These are phyloP conservation scores for Ornithoptera priamus DNA, from an alignment of 2,888 invertebrate species.

Conservation along the genomic window DNA sequence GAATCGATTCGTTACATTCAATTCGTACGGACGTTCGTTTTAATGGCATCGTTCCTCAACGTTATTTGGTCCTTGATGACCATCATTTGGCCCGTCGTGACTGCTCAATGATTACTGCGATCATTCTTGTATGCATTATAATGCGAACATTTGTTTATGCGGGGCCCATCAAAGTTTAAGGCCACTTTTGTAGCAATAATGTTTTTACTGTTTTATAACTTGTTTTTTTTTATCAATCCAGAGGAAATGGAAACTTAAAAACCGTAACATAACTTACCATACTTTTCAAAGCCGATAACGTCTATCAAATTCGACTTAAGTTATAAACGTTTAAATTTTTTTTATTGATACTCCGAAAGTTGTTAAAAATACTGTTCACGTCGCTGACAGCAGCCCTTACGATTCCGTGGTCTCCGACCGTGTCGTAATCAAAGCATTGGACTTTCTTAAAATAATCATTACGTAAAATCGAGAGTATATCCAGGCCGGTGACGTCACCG, in stretches of 20 bases:
- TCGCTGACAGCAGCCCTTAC: constrained; percentile 1
- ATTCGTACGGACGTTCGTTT: constrained; percentile 13
- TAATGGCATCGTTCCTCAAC: constrained; percentile 6
- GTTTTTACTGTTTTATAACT: no score
- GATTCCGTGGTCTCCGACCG: neutral
- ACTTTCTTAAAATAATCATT: constrained; percentile 20
- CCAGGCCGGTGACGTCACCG: constrained; percentile 20
- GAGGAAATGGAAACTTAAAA: no score
- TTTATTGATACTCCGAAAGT: neutral
- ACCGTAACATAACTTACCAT: no score
- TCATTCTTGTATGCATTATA: constrained; percentile 5
- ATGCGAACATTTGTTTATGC: constrained; percentile 1
- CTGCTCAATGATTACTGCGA: constrained; percentile 6
- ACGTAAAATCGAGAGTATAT: constrained; percentile 18
- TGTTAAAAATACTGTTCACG: neutral
- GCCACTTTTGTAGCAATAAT: no score
- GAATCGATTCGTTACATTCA: constrained; percentile 14
- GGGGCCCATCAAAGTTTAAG: no score
- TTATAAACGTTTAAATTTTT: neutral
- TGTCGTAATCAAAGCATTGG: constrained; percentile 20
- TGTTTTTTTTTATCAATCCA: no score
- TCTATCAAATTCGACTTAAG: neutral
- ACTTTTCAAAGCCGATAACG: no score
- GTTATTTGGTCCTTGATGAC: constrained; percentile 11
- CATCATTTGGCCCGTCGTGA: constrained; percentile 12